Evolutionary conservation across 2,888 invertebrate species (phyloP).

Genomic region (Agriopis aurantiaria): DNA sequence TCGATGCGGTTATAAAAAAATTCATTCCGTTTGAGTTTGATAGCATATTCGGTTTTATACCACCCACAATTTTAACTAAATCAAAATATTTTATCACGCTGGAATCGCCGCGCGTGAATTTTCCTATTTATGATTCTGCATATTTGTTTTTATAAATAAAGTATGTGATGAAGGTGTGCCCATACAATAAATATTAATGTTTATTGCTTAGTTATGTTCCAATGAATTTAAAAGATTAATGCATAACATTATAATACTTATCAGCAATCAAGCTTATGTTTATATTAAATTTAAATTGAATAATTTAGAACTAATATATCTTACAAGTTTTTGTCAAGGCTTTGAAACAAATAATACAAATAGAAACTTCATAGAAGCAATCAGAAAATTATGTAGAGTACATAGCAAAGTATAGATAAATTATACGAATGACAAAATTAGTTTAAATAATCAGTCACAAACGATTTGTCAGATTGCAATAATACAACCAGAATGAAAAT

Average conservation of each 20-base stretch:
- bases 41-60: slow-evolving; percentile 66
- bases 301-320: not conserved
- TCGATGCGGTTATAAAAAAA: slow-evolving; percentile 79
- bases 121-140: slow-evolving; percentile 27
- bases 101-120: slow-evolving; percentile 22
- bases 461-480: not conserved
- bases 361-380: not conserved
- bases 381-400: too few relatives aligned
- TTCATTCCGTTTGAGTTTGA: slow-evolving; percentile 74
- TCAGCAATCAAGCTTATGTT: slow-evolving; percentile 28
- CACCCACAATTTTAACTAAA: slow-evolving; percentile 48
- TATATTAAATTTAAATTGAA: not conserved
- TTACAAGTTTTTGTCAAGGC: not conserved
- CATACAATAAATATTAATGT: slow-evolving; percentile 29
- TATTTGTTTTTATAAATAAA: slow-evolving; percentile 33
- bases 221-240: slow-evolving; percentile 34
- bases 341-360: not conserved
- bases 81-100: slow-evolving; percentile 43
- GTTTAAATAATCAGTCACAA: too few relatives aligned
- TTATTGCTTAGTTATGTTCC: slow-evolving; percentile 26
- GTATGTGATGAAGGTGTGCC: slow-evolving; percentile 24
- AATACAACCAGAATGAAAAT: slow-evolving; percentile 31
- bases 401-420: too few relatives aligned
- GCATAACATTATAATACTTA: slow-evolving; percentile 32
- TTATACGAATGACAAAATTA: too few relatives aligned